Percentiles rank a stretch among this genome's conserved stretches.
Conservation (phyloP, 2,888 invertebrate species). For the Acronicta aceris region DNA sequence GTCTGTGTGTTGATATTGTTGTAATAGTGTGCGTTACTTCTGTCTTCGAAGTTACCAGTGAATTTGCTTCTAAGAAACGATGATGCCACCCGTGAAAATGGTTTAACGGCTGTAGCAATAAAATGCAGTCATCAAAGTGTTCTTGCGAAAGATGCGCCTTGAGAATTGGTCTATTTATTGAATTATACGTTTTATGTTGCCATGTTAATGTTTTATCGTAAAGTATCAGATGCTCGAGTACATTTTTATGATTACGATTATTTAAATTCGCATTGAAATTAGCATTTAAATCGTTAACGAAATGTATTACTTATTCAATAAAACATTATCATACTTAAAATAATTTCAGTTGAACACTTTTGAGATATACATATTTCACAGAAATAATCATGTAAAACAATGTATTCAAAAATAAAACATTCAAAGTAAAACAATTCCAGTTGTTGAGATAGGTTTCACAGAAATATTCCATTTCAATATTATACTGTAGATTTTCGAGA, state of each 20-base stretch:
- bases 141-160: constrained; percentile 61
- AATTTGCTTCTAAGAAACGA: constrained; percentile 46
- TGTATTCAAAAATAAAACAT: too few relatives aligned
- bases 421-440: constrained; percentile 4
- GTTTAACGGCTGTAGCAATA: constrained; percentile 68
- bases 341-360: too few relatives aligned
- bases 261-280: constrained; percentile 11
- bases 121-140: constrained; percentile 67
- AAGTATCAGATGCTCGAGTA: constrained; percentile 44
- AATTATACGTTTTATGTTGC: constrained; percentile 55
- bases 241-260: constrained; percentile 32
- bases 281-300: background rate
- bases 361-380: too few relatives aligned
- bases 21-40: constrained; percentile 27
- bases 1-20: constrained; percentile 11
- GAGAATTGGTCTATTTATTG: constrained; percentile 65
- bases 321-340: too few relatives aligned
- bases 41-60: constrained; percentile 30
- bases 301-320: background rate
- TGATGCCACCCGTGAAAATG: constrained; percentile 63
- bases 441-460: background rate
- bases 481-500: background rate
- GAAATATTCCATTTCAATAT: constrained; percentile 3
- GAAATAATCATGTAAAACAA: too few relatives aligned
- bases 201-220: constrained; percentile 48